Conservation (phyloP, 2,888 invertebrate species). For the Dione vanillae region DNA sequence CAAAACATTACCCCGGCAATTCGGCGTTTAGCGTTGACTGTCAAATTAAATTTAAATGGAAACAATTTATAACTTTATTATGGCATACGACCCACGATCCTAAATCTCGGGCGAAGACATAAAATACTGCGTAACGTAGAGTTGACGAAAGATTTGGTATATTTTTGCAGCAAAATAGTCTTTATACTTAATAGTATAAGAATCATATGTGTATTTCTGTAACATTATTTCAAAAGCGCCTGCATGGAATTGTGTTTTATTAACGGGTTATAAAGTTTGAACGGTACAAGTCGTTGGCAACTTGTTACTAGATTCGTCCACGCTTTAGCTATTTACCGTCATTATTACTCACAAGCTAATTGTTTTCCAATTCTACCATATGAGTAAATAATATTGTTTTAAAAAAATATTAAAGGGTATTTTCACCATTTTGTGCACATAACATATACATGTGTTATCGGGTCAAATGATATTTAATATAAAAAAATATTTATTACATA, state of each 20-base stretch:
- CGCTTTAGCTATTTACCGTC: slow-evolving; percentile 65
- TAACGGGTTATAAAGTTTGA: slow-evolving; percentile 80
- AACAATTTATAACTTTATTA: slow-evolving; percentile 82
- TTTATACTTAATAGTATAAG: slow-evolving; percentile 37
- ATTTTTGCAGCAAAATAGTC: slow-evolving; percentile 29
- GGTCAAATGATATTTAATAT: not conserved
- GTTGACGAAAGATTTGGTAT: slow-evolving; percentile 27
- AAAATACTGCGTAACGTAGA: slow-evolving; percentile 72
- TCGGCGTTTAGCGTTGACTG: slow-evolving; percentile 72
- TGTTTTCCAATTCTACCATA: slow-evolving; percentile 72
- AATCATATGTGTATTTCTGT: slow-evolving; percentile 36
- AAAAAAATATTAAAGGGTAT: no score
- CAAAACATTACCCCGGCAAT: slow-evolving; percentile 70
- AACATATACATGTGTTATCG: not conserved
- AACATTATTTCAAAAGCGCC: slow-evolving; percentile 64
- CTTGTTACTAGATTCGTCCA: slow-evolving; percentile 71
- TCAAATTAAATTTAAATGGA: slow-evolving; percentile 83
- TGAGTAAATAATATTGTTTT: not conserved
- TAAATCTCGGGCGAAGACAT: slow-evolving; percentile 75
- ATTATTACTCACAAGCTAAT: slow-evolving; percentile 71
- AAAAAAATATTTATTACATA: not conserved
- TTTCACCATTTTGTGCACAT: no score
- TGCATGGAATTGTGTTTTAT: slow-evolving; percentile 83
- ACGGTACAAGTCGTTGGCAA: slow-evolving; percentile 76
- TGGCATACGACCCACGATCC: slow-evolving; percentile 72